These are phyloP conservation scores for Drusus annulatus DNA, from an alignment of 1,140 invertebrate genomes.

Conservation along the genomic window DNA sequence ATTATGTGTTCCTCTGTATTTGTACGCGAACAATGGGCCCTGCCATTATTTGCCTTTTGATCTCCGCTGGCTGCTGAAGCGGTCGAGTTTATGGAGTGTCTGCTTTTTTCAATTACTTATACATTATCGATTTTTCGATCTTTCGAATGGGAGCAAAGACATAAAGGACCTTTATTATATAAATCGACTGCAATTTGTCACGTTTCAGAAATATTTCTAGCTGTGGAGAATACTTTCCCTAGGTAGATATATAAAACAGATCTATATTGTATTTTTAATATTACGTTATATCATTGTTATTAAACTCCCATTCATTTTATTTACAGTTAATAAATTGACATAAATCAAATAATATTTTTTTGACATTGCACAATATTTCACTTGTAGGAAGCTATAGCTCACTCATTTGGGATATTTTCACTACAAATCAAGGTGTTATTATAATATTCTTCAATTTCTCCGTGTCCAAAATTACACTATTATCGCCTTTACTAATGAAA, in stretches of 20 bases:
- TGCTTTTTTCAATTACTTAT: constrained; percentile 58
- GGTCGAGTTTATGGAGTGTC: constrained; percentile 52
- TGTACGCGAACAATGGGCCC: constrained; percentile 37
- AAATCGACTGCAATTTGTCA: constrained; percentile 57
- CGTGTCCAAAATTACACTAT: no score
- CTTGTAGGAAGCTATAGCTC: no score
- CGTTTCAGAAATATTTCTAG: constrained; percentile 11
- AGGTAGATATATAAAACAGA: neutral
- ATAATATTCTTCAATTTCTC: no score
- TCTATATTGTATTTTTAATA: constrained; percentile 12
- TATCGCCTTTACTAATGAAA: no score
- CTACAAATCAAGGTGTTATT: no score
- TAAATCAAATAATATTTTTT: no score
- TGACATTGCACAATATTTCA: no score
- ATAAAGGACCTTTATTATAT: constrained; percentile 46
- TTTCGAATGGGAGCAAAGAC: constrained; percentile 45
- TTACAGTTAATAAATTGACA: no score
- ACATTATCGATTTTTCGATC: constrained; percentile 57
- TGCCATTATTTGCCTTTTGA: constrained; percentile 52
- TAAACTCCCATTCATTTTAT: neutral
- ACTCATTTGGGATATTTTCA: no score
- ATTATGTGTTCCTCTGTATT: constrained; percentile 43
- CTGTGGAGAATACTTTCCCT: neutral
- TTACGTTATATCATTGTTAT: neutral
- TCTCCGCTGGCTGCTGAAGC: constrained; percentile 47